Percentiles rank a stretch among this genome's conserved stretches.
Evolutionary conservation across 2,113 vertebrate genomes (phyloP).

Genomic region (Hylia prasina): DNA sequence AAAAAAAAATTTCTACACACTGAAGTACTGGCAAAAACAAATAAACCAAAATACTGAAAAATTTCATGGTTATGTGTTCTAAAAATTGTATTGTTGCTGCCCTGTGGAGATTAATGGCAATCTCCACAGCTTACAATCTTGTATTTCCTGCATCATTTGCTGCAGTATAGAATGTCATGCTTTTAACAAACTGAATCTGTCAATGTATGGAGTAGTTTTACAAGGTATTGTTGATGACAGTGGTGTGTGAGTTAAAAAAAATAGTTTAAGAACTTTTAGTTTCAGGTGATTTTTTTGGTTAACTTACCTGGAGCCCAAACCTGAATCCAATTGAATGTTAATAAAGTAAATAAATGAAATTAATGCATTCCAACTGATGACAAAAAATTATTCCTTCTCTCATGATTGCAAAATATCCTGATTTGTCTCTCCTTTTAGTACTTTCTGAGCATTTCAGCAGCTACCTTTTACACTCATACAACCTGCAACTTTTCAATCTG

Average conservation of each 20-base stretch:
- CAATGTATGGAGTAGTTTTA: neutral
- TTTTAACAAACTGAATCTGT: slow-evolving; percentile 46
- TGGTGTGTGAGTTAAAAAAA: neutral
- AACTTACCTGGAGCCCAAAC: neutral
- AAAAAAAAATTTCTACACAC: neutral
- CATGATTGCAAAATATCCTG: neutral
- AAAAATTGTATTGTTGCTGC: neutral
- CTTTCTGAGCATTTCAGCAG: neutral
- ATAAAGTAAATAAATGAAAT: neutral
- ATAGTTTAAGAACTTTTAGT: neutral
- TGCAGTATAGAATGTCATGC: slow-evolving; percentile 31
- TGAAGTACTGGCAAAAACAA: neutral
- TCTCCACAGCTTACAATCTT: neutral
- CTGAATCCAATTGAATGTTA: neutral
- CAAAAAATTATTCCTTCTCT: neutral
- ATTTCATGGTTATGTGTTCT: neutral
- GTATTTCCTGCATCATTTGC: slow-evolving; percentile 64
- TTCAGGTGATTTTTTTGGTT: neutral
- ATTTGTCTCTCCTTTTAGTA: neutral
- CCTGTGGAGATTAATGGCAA: slow-evolving; percentile 31
- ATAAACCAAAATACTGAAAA: neutral
- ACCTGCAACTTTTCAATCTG: neutral
- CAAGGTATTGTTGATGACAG: neutral
- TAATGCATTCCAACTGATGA: neutral
- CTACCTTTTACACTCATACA: neutral